Evolutionary conservation across 2,888 invertebrate species (phyloP), one percentile per base, ranked within the genome.

Genomic region (Dicyrtoma fusca): DNA sequence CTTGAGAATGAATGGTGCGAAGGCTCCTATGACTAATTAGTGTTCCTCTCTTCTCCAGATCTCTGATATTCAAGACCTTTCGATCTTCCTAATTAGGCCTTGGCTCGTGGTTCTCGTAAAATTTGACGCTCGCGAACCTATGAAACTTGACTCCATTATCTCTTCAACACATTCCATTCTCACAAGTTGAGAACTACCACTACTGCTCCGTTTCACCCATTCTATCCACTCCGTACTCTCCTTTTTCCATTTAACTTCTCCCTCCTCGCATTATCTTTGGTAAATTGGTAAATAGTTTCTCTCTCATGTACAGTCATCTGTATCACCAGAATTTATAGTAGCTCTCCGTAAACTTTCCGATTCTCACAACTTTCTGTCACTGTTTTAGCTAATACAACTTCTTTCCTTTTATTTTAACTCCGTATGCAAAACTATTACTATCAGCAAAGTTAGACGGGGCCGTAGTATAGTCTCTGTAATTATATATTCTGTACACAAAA

Each of bases 31-130:
- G 59, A 59, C 59, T 59, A 59, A 59, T 59, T 59, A 59, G 59
- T 59, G 59, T 59, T 26, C 34, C 34, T 59, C 23, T 55, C 34
- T 34, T 17, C 34, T 59, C 34, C 59, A 59, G 34, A 59, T 59
- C 34, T 59, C 26, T 59, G 59, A 59, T 59, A 59, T 59, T 59
- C 59, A 59, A 59, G 59, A 59, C 59, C 59, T 59, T 34, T 34
- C 59, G 59, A 59, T 59, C 59, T 59, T 34, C 34, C 34, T 59
- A 59, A 59, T 59, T 59, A 59, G 59, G 34, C 59, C n/a, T 59
- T 59, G 59, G 59, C 59, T 59, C 59, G 59, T 59, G 59, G 59
- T 25, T 59, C 59, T 59, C 59, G 59, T 59, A 59, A 59, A 59
- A 59, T 59, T 59, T 59, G 59, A 59, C 59, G 59, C 59, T 59